phyloP scores from a whole-genome alignment of 2,113 vertebrate genomes.

The Oryzias javanicus region DNA sequence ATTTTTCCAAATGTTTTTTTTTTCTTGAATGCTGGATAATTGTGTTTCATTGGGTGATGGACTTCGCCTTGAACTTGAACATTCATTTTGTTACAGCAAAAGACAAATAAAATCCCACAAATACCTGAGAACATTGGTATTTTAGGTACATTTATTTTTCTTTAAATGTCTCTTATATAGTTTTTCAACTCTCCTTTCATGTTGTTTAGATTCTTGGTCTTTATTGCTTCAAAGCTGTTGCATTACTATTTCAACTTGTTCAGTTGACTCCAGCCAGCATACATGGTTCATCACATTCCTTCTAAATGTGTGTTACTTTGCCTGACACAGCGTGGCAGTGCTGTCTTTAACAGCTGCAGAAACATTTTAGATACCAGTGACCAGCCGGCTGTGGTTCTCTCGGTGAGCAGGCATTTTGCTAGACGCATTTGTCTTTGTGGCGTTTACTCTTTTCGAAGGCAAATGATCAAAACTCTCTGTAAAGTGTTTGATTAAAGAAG shows the following conservation, averaged over 20 bases:
- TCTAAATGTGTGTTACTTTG: slow-evolving; percentile 25
- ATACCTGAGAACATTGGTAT: neutral
- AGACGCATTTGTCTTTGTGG: neutral
- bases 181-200: neutral
- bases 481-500: neutral
- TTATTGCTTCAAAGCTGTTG: too few relatives aligned
- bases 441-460: neutral
- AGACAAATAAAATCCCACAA: neutral
- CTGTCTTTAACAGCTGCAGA: slow-evolving; percentile 21
- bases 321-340: slow-evolving; percentile 37
- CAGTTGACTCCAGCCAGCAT: too few relatives aligned
- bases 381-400: slow-evolving; percentile 21
- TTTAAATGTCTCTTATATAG: slow-evolving; percentile 2
- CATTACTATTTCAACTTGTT: too few relatives aligned
- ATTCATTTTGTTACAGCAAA: slow-evolving; percentile 4
- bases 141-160: neutral
- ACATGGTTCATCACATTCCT: slow-evolving; percentile 14
- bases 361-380: slow-evolving; percentile 18
- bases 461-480: neutral
- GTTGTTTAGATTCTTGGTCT: too few relatives aligned
- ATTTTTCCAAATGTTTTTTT: neutral
- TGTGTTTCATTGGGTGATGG: neutral
- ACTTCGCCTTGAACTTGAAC: neutral
- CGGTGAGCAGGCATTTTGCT: slow-evolving; percentile 13
- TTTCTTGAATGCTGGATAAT: neutral